phyloP scores from a whole-genome alignment of 1,140 invertebrate genomes.

The Sitobion miscanthi region DNA sequence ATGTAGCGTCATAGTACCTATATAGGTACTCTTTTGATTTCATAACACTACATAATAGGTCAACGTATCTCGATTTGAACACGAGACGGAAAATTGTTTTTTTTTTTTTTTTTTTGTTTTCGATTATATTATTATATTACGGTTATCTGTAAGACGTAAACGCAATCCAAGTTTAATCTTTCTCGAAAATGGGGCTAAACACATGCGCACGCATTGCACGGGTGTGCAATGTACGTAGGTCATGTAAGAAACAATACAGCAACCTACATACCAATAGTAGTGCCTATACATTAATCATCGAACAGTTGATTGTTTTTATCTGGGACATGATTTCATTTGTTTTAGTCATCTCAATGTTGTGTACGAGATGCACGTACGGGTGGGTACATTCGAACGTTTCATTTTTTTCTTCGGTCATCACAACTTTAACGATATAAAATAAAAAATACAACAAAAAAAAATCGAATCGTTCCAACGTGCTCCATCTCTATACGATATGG shows the following conservation, averaged over 20 bases:
- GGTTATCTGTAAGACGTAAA: neutral
- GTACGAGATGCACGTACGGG: neutral
- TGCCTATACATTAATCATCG: neutral
- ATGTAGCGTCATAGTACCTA: neutral
- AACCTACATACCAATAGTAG: neutral
- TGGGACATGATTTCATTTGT: neutral
- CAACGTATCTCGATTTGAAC: conserved; percentile 2
- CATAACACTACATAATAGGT: neutral
- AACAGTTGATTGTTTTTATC: conserved; percentile 3
- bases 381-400: neutral
- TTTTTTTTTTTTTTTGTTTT: neutral
- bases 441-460: neutral
- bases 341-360: neutral
- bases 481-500: neutral
- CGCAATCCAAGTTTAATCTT: neutral
- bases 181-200: neutral
- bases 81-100: neutral
- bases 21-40: neutral
- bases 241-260: neutral
- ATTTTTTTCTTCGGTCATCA: too few species aligned
- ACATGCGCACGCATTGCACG: neutral
- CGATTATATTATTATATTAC: neutral
- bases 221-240: conserved; percentile 29
- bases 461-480: too few species aligned
- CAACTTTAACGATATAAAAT: neutral